phyloP scores from a whole-genome alignment of 2,797 vertebrate species.

The Morelia viridis region DNA sequence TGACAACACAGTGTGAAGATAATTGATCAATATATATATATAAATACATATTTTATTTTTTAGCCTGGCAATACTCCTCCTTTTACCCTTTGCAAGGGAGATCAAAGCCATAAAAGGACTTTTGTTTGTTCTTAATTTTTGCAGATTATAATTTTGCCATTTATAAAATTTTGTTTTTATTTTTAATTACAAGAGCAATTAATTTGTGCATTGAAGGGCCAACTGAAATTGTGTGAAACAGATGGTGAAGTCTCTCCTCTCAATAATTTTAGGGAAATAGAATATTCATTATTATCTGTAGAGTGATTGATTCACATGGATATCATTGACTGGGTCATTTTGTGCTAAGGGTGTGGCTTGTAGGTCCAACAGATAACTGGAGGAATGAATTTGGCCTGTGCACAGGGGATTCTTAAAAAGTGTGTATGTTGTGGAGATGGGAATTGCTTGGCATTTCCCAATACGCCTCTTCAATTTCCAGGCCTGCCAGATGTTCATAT shows the following conservation, averaged over 20 bases:
- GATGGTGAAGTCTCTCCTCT: slow-evolving; percentile 54
- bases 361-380: background rate
- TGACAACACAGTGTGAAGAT: slow-evolving; percentile 68
- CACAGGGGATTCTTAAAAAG: background rate
- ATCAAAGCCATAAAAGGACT: slow-evolving; percentile 99
- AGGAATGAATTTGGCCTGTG: background rate
- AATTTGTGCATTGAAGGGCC: background rate
- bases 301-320: slow-evolving; percentile 47
- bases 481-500: background rate
- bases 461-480: background rate
- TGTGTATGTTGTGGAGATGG: background rate
- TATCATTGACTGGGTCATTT: background rate
- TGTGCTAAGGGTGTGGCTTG: background rate
- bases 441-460: background rate
- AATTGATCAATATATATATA: slow-evolving; percentile 54
- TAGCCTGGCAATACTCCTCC: slow-evolving; percentile 80
- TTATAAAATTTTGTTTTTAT: slow-evolving; percentile 48
- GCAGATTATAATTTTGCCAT: slow-evolving; percentile 44
- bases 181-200: slow-evolving; percentile 31
- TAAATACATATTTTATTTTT: slow-evolving; percentile 74
- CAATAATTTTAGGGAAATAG: slow-evolving; percentile 45
- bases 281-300: slow-evolving; percentile 44
- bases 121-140: slow-evolving; percentile 63
- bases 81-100: slow-evolving; percentile 88
- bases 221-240: slow-evolving; percentile 57